phyloP scores from a whole-genome alignment of 2,888 invertebrate species.

The Falcaria lacertinaria region DNA sequence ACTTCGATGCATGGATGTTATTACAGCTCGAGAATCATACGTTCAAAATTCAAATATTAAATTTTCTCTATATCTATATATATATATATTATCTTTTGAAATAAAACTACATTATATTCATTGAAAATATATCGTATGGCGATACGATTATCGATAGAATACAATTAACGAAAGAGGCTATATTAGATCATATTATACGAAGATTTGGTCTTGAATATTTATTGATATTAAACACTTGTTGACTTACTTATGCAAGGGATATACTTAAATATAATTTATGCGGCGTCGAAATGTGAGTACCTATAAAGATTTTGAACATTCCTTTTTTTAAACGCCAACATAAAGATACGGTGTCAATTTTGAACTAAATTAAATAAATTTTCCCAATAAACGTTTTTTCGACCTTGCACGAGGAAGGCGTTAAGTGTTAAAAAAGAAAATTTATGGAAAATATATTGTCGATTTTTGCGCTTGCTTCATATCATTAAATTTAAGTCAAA shows the following conservation, averaged over 20 bases:
- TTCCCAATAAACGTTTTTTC: background rate
- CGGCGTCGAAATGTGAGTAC: too few species aligned
- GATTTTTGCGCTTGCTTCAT: conserved; percentile 69
- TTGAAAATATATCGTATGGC: too few species aligned
- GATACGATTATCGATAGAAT: background rate
- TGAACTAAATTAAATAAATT: background rate
- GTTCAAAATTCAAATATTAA: too few species aligned
- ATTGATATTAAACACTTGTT: background rate
- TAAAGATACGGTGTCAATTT: background rate
- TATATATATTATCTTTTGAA: too few species aligned
- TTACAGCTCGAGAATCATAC: too few species aligned
- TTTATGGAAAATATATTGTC: conserved; percentile 15
- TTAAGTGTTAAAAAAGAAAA: background rate
- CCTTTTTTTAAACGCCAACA: too few species aligned
- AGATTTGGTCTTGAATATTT: background rate
- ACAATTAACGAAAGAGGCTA: conserved; percentile 20
- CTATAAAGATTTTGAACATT: too few species aligned
- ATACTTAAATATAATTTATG: background rate
- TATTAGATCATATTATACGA: conserved; percentile 1
- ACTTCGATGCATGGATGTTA: too few species aligned
- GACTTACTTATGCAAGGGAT: background rate
- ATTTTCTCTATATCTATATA: too few species aligned
- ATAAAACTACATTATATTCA: too few species aligned
- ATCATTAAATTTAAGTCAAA: conserved; percentile 68
- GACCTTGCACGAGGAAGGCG: background rate